Base-by-base conservation (phyloP, 2,113 vertebrate species). In the Xenotilapia leptura region DNA sequence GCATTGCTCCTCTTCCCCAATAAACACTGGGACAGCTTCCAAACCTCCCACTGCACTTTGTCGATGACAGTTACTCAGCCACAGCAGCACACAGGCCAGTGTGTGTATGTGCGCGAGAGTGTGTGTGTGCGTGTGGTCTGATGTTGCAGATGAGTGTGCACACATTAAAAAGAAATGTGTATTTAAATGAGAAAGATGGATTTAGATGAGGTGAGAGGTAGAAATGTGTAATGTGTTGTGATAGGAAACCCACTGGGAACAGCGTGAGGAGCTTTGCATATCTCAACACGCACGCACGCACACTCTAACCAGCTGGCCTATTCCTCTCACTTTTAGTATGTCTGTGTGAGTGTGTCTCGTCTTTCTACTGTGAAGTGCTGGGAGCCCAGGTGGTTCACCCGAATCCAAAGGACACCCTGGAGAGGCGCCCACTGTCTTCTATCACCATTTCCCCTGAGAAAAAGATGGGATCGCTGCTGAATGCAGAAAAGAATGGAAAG, bases 201-300 rank as follows among this genome's bases (percentile, higher is more conserved):
- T 90, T 86, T 42, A 86, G 68, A 75, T 42, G 79, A 85, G 84
- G 83, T 89, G 82, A 87, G 79, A 82, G 82, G 85, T 75, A 73
- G 77, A 80, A 85, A 89, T 88, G 88, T 83, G 60, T 91, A 92
- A 91, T 90, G 83, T 92, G 42, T 89, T 93, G 87, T 93, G 93
- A 94, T 84, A 83, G 89, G 84, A 92, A 88, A 86, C 84, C 89
- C 81, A 81, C 31, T 70, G 87, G 87, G 93, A 91, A 84, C 21
- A 54, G 26, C 75, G 70, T 36, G 51, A 90, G 87, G 36, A 92
- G 87, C 86, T 90, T 82, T 90, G 89, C 89, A 90, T 92, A 90
- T 93, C 85, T 91, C 82, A 90, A 15, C 80, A 86, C 82, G 28
- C 58, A 31, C 60, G 10, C 23, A 33, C 77, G 47, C 55, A 82